Percentiles rank a stretch among this genome's conserved stretches.
Evolutionary conservation across 1,140 invertebrate genomes (phyloP).

Genomic region (Drosophila sturtevanti): DNA sequence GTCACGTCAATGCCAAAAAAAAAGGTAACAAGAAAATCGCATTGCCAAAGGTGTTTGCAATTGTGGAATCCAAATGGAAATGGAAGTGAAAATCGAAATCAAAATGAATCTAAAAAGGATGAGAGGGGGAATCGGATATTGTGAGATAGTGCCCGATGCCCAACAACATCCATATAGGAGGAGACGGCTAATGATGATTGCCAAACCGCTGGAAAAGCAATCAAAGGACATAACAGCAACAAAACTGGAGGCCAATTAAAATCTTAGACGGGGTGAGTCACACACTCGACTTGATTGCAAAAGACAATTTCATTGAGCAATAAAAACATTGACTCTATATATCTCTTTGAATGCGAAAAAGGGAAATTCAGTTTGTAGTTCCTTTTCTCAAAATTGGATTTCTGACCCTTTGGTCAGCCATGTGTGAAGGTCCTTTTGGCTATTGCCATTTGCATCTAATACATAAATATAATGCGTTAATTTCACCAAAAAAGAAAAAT

Average conservation of each 20-base stretch:
- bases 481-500: slow-evolving; percentile 63
- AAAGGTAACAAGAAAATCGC: slow-evolving; percentile 51
- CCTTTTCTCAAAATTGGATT: slow-evolving; percentile 73
- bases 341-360: slow-evolving; percentile 18
- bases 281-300: slow-evolving; percentile 16
- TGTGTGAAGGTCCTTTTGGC: slow-evolving; percentile 77
- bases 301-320: slow-evolving; percentile 64
- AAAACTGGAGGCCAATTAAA: slow-evolving; percentile 61
- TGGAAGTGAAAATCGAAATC: neutral
- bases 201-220: slow-evolving; percentile 55
- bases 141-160: too few relatives aligned
- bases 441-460: slow-evolving; percentile 78
- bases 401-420: slow-evolving; percentile 78
- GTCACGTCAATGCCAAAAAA: slow-evolving; percentile 42
- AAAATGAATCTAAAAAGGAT: neutral
- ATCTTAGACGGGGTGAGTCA: slow-evolving; percentile 7
- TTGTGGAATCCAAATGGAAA: slow-evolving; percentile 9
- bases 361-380: slow-evolving; percentile 24
- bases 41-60: slow-evolving; percentile 25
- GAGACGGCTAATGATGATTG: slow-evolving; percentile 67
- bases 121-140: neutral
- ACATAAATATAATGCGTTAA: slow-evolving; percentile 81
- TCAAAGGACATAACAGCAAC: slow-evolving; percentile 65
- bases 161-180: slow-evolving; percentile 5
- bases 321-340: slow-evolving; percentile 54